Evolutionary conservation across 2,113 vertebrate species (phyloP).

Genomic region (Cygnus buccinator): DNA sequence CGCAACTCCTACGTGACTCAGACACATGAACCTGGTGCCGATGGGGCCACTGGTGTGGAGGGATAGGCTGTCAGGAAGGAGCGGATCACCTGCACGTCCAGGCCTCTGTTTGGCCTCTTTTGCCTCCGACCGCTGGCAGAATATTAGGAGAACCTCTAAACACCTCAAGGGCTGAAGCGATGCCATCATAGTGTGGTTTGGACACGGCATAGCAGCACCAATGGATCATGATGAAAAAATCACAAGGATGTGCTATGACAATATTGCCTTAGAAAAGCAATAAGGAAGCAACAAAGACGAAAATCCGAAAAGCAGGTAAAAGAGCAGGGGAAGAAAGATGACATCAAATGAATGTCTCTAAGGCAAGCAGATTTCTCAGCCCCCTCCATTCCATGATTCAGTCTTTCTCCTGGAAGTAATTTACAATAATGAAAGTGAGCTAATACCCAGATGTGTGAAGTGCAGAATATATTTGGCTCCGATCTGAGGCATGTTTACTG

Average conservation of each 20-base stretch:
- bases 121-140: neutral
- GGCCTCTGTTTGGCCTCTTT: neutral
- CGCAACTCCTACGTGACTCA: neutral
- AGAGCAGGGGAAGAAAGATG: neutral
- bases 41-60: neutral
- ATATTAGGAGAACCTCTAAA: neutral
- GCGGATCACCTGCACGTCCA: rapidly evolving
- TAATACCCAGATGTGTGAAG: constrained; percentile 36
- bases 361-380: neutral
- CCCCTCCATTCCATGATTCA: constrained; percentile 19
- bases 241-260: neutral
- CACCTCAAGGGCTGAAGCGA: neutral
- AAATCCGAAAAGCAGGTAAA: neutral
- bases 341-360: neutral
- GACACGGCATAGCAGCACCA: neutral
- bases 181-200: neutral
- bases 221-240: neutral
- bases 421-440: neutral
- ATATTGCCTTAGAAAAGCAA: neutral
- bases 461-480: neutral
- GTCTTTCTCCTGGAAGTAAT: constrained; percentile 46
- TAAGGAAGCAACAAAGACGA: neutral
- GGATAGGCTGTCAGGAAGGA: neutral
- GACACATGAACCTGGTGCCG: neutral
- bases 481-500: neutral